phyloP scores from a whole-genome alignment of 2,113 vertebrate genomes.

The Daphoenositta chrysoptera region DNA sequence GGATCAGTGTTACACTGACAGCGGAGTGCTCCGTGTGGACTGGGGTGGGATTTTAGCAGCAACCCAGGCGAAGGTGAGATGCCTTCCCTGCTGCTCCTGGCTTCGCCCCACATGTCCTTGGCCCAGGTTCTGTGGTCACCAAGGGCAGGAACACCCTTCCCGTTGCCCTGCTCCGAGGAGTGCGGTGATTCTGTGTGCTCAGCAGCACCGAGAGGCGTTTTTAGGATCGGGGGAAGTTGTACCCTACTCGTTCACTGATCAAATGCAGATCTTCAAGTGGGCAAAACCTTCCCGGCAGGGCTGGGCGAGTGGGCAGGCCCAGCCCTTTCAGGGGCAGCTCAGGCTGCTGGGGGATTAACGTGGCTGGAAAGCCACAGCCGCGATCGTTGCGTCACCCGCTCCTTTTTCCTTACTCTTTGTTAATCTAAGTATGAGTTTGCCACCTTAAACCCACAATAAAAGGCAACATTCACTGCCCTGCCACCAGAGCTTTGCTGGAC shows the following conservation, averaged over 20 bases:
- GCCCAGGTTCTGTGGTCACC: background rate
- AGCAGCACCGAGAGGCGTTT: fast-evolving
- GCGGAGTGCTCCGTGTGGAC: background rate
- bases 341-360: background rate
- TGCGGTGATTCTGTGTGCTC: background rate
- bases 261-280: background rate
- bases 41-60: background rate
- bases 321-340: background rate
- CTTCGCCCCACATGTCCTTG: background rate
- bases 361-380: background rate
- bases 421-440: background rate
- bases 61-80: background rate
- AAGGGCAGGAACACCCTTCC: background rate
- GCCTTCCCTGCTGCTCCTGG: background rate
- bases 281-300: background rate
- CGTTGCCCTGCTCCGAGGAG: fast-evolving
- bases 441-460: background rate
- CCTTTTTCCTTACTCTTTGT: background rate
- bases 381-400: fast-evolving
- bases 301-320: background rate
- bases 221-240: background rate
- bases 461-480: background rate
- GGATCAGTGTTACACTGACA: background rate
- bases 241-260: background rate
- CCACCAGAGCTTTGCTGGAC: background rate